phyloP scores from a whole-genome alignment of 2,888 invertebrate species.

The Hybos culiciformis region DNA sequence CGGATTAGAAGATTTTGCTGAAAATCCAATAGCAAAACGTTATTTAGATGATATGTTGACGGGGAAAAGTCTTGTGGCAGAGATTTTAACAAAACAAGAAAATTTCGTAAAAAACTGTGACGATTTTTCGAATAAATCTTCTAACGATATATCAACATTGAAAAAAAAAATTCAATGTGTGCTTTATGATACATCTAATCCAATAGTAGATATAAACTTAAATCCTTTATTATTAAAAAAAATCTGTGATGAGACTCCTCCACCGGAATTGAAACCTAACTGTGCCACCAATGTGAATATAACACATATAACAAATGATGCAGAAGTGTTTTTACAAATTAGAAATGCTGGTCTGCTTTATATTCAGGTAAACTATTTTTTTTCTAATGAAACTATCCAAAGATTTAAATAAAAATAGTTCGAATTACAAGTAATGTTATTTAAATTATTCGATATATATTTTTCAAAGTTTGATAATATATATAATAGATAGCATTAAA shows the following conservation, averaged over 20 bases:
- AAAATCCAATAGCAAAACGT: slow-evolving; percentile 29
- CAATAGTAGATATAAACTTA: slow-evolving; percentile 45
- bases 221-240: slow-evolving; percentile 45
- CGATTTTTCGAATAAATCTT: slow-evolving; percentile 15
- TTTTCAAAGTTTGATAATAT: no score
- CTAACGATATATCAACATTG: slow-evolving; percentile 8
- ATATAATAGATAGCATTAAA: no score
- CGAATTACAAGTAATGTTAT: no score
- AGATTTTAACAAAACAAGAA: slow-evolving; percentile 34
- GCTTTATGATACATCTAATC: slow-evolving; percentile 50
- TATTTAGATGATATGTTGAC: slow-evolving; percentile 35
- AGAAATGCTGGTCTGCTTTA: slow-evolving; percentile 28
- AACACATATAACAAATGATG: slow-evolving; percentile 27
- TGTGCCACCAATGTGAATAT: slow-evolving; percentile 27
- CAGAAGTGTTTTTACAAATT: slow-evolving; percentile 30
- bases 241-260: slow-evolving; percentile 34
- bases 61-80: slow-evolving; percentile 45
- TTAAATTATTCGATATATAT: no score
- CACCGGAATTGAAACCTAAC: slow-evolving; percentile 26
- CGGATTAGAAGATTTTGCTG: slow-evolving; percentile 51
- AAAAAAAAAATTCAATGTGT: slow-evolving; percentile 42
- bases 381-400: slow-evolving; percentile 1
- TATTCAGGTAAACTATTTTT: slow-evolving; percentile 21
- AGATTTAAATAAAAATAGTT: not conserved
- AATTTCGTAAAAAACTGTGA: slow-evolving; percentile 16